Base-by-base conservation (phyloP, 1,140 invertebrate genomes). In the Apis mellifera region DNA sequence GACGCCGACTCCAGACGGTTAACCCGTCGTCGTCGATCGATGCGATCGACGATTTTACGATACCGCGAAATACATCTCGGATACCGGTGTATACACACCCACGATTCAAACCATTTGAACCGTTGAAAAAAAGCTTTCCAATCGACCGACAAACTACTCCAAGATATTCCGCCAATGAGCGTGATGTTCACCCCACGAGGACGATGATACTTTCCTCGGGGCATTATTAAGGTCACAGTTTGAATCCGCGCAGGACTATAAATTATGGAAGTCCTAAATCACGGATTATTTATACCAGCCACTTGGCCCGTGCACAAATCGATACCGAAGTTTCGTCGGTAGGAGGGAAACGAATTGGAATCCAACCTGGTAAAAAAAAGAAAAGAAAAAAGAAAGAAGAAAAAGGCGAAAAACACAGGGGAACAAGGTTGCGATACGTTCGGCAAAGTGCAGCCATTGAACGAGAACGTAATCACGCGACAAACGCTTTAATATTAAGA, bases 401-500 rank as follows among this genome's bases (percentile, higher is more conserved):
- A n/a, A 69, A 15, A 2, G 5, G 13, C 52, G 17, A n/a, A 11
- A n/a, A 72, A 55, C 57, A 72, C 42, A 50, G 19, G 9, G 15
- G 11, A 19, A 15, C 13, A 2, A 8, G 55, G 9, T 17, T n/a
- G 23, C 21, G 48, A 71, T n/a, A 17, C n/a, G 50, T 59, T 59
- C 54, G 26, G 32, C 15, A 59, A 26, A 50, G 48, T 32, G 69
- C 48, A 62, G 55, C n/a, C 66, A 50, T 48, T 23, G 23, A 59
- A 69, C 42, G 23, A 21, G 71, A 64, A 26, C 21, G 66, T 19
- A 54, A 82, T 77, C 74, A 48, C 26, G 48, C 74, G 48, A 77
- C 73, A 64, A 74, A n/a, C 81, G 48, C 65, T 82, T 82, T 70
- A 82, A 82, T 78, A 82, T 82, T 70, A 70, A 78, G 66, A 77